A percentile compares a stretch with the other conserved stretches of the same genome.
These are phyloP conservation scores for Cranoglanis bouderius DNA, from an alignment of 2,113 vertebrate species.

Conservation along the genomic window DNA sequence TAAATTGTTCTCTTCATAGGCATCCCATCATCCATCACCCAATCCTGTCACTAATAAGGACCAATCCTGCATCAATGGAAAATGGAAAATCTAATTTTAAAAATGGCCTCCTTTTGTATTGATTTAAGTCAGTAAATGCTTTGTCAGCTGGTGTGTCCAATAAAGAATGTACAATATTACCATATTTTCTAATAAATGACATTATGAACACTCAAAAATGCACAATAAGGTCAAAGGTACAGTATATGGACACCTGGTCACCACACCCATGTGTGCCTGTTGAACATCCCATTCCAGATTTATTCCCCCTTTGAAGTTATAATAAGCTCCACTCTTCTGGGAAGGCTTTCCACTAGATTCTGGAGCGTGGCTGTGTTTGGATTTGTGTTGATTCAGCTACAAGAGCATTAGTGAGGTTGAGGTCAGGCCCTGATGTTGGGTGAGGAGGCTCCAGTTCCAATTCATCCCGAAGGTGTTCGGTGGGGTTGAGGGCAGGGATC, in stretches of 20 bases:
- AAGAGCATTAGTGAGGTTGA: neutral
- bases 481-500: neutral
- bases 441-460: neutral
- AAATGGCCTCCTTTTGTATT: neutral
- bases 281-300: no score
- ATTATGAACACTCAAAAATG: neutral
- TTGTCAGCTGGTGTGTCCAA: neutral
- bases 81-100: neutral
- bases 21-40: neutral
- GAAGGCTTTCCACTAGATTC: neutral
- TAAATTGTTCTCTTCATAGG: slow-evolving; percentile 14
- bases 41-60: neutral
- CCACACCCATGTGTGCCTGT: neutral
- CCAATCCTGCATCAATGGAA: neutral
- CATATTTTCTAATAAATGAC: neutral
- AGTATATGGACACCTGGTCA: neutral
- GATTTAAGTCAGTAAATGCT: neutral
- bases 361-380: neutral
- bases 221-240: neutral
- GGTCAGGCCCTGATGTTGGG: neutral
- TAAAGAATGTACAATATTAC: neutral
- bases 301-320: neutral
- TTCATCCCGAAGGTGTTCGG: no score
- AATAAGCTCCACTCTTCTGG: neutral
- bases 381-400: neutral